Conservation (phyloP, 2,888 invertebrate species). For the Cynaeus angustus region DNA sequence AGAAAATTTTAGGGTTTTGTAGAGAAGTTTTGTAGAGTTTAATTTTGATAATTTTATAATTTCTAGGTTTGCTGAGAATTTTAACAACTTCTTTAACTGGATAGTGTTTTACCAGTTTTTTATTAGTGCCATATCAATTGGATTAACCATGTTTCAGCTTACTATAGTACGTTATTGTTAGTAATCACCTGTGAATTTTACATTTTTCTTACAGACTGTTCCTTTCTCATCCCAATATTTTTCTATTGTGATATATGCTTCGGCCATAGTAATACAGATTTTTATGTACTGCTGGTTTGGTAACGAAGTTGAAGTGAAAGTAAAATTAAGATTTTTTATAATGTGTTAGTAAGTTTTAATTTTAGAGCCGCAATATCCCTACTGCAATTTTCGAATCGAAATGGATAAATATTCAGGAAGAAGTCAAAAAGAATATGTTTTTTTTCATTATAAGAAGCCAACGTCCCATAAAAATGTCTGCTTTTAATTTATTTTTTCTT, state of each 20-base stretch:
- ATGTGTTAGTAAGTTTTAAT: no score
- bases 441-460: slow-evolving; percentile 12
- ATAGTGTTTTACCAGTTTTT: slow-evolving; percentile 10
- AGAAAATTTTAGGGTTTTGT: slow-evolving; percentile 13
- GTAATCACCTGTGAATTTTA: background rate
- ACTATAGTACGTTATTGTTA: background rate
- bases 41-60: background rate
- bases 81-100: slow-evolving; percentile 7
- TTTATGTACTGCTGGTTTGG: slow-evolving; percentile 29
- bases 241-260: background rate
- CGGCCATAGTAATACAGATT: background rate
- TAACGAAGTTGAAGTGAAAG: slow-evolving; percentile 16
- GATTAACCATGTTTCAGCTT: slow-evolving; percentile 4
- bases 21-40: background rate
- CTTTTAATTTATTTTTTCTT: slow-evolving; percentile 11
- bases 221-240: background rate
- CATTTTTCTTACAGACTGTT: background rate
- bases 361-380: slow-evolving; percentile 17
- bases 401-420: slow-evolving; percentile 3
- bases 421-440: slow-evolving; percentile 25
- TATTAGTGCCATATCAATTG: slow-evolving; percentile 1
- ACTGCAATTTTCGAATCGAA: slow-evolving; percentile 24
- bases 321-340: no score
- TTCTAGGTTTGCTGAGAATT: slow-evolving; percentile 7
- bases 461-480: slow-evolving; percentile 19